Percentiles rank a stretch among this genome's conserved stretches.
phyloP scores from a whole-genome alignment of 2,888 invertebrate genomes.

The Ophonus ardosiacus region DNA sequence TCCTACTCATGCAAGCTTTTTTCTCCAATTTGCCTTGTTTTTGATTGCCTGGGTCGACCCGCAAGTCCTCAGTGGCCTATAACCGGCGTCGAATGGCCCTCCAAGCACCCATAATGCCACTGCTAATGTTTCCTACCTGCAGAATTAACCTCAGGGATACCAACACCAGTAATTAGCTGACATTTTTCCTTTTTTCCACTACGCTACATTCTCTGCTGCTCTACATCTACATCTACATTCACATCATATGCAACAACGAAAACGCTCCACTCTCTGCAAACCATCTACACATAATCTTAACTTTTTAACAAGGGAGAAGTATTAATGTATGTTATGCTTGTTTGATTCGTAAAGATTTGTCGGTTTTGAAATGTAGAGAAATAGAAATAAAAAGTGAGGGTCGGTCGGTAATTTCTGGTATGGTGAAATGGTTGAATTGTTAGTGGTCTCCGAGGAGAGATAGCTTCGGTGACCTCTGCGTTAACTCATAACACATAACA shows the following conservation, averaged over 20 bases:
- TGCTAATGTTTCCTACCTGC: constrained; percentile 79
- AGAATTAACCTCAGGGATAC: constrained; percentile 74
- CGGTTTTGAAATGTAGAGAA: background rate
- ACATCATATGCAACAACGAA: background rate
- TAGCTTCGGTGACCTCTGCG: constrained; percentile 14
- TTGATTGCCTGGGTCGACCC: constrained; percentile 82
- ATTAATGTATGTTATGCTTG: too few relatives aligned
- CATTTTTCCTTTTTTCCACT: constrained; percentile 69
- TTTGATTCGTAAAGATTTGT: background rate
- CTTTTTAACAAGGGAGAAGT: too few relatives aligned
- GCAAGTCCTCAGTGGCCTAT: constrained; percentile 80
- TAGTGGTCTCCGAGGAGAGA: constrained; percentile 22
- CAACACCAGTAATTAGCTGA: constrained; percentile 80
- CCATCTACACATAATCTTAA: too few relatives aligned
- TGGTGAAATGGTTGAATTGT: constrained; percentile 16
- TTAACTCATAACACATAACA: constrained; percentile 22
- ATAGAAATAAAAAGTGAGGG: background rate
- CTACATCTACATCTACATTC: background rate
- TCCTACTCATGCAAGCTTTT: constrained; percentile 71
- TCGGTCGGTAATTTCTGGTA: constrained; percentile 4
- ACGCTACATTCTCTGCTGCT: background rate
- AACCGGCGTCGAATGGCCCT: constrained; percentile 83
- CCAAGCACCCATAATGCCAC: constrained; percentile 83
- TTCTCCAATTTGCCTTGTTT: constrained; percentile 73
- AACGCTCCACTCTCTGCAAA: too few relatives aligned